A percentile compares a stretch with the other conserved stretches of the same genome.
These are phyloP conservation scores for Chelon labrosus DNA, from an alignment of 2,797 vertebrate species.

Conservation along the genomic window DNA sequence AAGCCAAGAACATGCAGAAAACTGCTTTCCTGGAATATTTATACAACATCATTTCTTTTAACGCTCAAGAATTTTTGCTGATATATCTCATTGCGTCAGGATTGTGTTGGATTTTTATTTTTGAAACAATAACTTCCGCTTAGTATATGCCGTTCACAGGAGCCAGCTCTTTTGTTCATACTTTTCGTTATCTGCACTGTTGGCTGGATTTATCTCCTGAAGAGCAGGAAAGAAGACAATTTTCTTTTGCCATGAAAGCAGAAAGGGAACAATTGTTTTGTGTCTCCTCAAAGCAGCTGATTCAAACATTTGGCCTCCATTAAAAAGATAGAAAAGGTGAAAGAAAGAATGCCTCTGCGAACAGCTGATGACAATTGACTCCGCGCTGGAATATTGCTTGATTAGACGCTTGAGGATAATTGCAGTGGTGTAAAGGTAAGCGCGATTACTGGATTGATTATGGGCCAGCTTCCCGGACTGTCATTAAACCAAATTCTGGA, in stretches of 20 bases:
- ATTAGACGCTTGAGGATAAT: slow-evolving; percentile 64
- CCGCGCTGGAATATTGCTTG: slow-evolving; percentile 39
- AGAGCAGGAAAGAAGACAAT: slow-evolving; percentile 8
- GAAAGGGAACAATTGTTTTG: slow-evolving; percentile 14
- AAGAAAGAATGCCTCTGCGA: slow-evolving; percentile 17
- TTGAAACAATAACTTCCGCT: background rate
- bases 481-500: slow-evolving; percentile 45
- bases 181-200: background rate
- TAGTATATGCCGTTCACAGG: background rate
- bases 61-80: background rate
- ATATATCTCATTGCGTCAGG: background rate
- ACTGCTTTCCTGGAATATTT: background rate
- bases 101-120: background rate
- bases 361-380: slow-evolving; percentile 36
- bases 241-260: slow-evolving; percentile 25
- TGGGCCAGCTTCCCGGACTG: slow-evolving; percentile 39
- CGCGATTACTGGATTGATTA: slow-evolving; percentile 54
- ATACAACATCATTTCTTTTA: background rate
- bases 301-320: slow-evolving; percentile 59
- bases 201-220: slow-evolving; percentile 10
- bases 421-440: slow-evolving; percentile 52
- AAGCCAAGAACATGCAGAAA: background rate
- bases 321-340: slow-evolving; percentile 52
- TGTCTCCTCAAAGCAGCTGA: slow-evolving; percentile 33
- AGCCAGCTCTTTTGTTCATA: background rate